Base-by-base conservation (phyloP, 1,140 invertebrate genomes). In the Calliopsis andreniformis region DNA sequence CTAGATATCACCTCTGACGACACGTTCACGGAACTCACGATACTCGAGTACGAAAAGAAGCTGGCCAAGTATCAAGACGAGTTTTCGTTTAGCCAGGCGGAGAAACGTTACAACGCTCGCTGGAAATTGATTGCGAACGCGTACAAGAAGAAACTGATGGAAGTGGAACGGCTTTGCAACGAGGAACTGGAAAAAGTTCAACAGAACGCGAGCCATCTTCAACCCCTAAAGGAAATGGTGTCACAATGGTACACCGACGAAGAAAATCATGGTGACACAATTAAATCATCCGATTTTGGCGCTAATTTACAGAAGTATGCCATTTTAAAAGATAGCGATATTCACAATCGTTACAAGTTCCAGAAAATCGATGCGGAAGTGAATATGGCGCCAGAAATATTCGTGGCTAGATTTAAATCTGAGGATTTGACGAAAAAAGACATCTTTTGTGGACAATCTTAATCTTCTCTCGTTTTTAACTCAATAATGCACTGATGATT, bases 21-120 rank as follows among this genome's bases (percentile, higher is more conserved):
- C 14, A 59, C 47, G 10, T 55, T 79, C 23, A 49, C 30, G 0
- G 81, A 83, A 20, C 55, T 82, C 4, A n/a, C 70, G 8, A 83
- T 83, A 75, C 69, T 82, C 7, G 86, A 87, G 28, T 87, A 87
- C 30, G 85, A 87, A 42, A 87, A 85, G 20, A 83, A 77, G 30
- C 64, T 87, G 16, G 85, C 83, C 2, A 87, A 85, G 12, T 85
- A 87, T 67, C 83, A 87, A 25, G 75, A 87, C 1, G 66, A 39
- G 5, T 69, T 77, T 0, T 64, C 80, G 1, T 59, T 79, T 0
- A 77, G 56, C 14, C 83, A 86, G 12, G 85, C 81, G 0, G 86
- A 87, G 32, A 83, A 78, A 35, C 86, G 86, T 47, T 87, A 84
- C 51, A 86, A 82, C 14, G 39, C 78, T 25, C 82, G 82, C 23